These are phyloP conservation scores for Geodia barretti DNA, from an alignment of 37 sponge, comb jelly and placozoan genomes.

Conservation along the genomic window DNA sequence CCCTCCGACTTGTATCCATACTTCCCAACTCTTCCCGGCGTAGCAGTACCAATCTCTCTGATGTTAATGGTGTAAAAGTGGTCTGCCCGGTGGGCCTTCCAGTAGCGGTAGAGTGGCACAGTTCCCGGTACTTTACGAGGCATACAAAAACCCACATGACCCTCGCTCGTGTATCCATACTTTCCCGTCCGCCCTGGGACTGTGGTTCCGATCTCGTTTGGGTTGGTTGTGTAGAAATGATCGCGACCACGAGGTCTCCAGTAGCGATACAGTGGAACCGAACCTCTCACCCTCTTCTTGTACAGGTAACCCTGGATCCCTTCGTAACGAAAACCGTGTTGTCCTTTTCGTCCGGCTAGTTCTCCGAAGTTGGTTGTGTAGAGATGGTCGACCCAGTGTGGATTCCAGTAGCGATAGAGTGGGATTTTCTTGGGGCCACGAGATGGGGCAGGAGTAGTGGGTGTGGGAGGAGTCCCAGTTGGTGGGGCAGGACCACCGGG, in stretches of 20 bases:
- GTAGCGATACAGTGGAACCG: constrained; percentile 27
- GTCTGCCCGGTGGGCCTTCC: neutral
- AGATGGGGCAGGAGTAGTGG: too few species aligned
- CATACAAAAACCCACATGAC: constrained; percentile 1
- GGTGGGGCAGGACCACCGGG: too few species aligned
- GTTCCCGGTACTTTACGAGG: neutral
- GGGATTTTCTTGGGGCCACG: too few species aligned
- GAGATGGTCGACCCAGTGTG: too few species aligned
- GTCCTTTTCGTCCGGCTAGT: too few species aligned
- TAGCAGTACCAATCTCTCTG: neutral
- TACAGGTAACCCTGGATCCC: too few species aligned
- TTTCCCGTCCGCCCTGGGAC: neutral
- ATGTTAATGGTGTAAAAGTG: neutral
- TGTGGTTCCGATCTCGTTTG: constrained; percentile 7
- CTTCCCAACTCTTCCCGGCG: neutral
- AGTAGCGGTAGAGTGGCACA: constrained; percentile 21
- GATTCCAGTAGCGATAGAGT: too few species aligned
- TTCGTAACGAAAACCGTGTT: too few species aligned
- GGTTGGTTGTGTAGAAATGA: constrained; percentile 29
- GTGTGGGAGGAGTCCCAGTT: too few species aligned
- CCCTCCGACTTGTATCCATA: constrained; percentile 1
- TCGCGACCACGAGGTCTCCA: neutral
- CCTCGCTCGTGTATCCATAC: constrained; percentile 4
- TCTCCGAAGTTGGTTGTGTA: too few species aligned
- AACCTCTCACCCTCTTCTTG: too few species aligned